Conservation (phyloP, 2,888 invertebrate genomes). For the Stenchaetothrips biformis region DNA sequence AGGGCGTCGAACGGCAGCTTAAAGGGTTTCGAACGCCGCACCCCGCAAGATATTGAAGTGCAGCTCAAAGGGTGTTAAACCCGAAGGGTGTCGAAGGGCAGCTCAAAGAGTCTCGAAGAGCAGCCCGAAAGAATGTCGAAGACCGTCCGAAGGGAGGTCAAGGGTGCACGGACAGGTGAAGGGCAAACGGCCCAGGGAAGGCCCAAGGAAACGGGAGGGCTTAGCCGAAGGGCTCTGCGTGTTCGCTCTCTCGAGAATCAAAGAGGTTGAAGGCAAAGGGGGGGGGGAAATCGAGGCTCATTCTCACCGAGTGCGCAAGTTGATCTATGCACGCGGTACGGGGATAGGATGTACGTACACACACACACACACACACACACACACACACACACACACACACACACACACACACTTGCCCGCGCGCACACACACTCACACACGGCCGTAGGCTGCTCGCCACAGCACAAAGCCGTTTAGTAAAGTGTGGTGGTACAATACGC, state of each 20-base stretch:
- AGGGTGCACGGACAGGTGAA: too few species aligned
- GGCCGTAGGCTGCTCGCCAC: background rate
- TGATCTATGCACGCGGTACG: conserved; percentile 3
- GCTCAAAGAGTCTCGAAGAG: too few species aligned
- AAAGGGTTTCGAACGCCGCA: too few species aligned
- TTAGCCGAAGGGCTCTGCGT: too few species aligned
- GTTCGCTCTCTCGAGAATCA: too few species aligned
- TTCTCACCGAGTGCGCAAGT: background rate
- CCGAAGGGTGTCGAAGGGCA: too few species aligned
- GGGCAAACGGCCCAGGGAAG: too few species aligned
- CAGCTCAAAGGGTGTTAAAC: too few species aligned
- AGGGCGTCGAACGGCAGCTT: too few species aligned
- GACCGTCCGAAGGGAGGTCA: too few species aligned
- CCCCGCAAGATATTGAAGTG: too few species aligned
- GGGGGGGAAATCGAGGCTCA: background rate
- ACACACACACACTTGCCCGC: background rate
- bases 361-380: background rate
- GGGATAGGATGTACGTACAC: background rate
- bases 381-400: background rate
- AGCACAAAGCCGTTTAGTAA: background rate
- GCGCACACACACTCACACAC: background rate
- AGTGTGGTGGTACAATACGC: conserved; percentile 15
- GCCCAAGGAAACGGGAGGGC: too few species aligned
- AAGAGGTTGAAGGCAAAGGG: background rate
- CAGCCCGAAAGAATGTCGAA: background rate